Evolutionary conservation across 2,888 invertebrate genomes (phyloP).

Genomic region (Oithona nana): DNA sequence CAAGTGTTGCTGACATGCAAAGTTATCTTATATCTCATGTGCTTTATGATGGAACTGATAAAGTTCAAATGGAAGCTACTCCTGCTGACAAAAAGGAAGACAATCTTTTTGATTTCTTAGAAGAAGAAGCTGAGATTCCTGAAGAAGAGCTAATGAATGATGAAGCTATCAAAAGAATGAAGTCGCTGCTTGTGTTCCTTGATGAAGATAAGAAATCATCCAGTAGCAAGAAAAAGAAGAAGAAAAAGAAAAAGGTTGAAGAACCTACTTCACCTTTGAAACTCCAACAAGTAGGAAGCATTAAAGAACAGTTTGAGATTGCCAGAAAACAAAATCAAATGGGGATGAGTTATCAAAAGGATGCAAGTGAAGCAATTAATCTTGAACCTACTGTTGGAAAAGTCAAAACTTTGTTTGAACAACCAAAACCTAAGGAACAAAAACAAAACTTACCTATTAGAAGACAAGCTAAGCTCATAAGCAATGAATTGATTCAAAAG

Average conservation of each 20-base stretch:
- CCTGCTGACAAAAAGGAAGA: not conserved
- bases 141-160: slow-evolving; percentile 7
- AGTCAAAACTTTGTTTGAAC: not conserved
- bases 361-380: not conserved
- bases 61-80: not conserved
- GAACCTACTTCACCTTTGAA: not conserved
- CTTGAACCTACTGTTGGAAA: not conserved
- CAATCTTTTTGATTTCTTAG: not conserved
- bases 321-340: not conserved
- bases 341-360: not conserved
- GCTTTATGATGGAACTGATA: not conserved
- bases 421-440: not conserved
- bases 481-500: slow-evolving; percentile 3
- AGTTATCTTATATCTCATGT: slow-evolving; percentile 9
- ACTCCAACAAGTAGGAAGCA: not conserved
- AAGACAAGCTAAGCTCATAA: slow-evolving; percentile 12
- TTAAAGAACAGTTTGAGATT: not conserved
- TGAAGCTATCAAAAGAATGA: slow-evolving; percentile 3
- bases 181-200: not conserved
- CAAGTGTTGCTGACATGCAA: slow-evolving; percentile 5
- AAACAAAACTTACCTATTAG: not conserved
- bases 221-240: slow-evolving; percentile 4
- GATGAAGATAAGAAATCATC: not conserved
- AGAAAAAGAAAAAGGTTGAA: not conserved
- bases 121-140: not conserved